A percentile compares a stretch with the other conserved stretches of the same genome.
These are phyloP conservation scores for Pyxicephalus adspersus DNA, from an alignment of 2,113 vertebrate genomes.

Conservation along the genomic window DNA sequence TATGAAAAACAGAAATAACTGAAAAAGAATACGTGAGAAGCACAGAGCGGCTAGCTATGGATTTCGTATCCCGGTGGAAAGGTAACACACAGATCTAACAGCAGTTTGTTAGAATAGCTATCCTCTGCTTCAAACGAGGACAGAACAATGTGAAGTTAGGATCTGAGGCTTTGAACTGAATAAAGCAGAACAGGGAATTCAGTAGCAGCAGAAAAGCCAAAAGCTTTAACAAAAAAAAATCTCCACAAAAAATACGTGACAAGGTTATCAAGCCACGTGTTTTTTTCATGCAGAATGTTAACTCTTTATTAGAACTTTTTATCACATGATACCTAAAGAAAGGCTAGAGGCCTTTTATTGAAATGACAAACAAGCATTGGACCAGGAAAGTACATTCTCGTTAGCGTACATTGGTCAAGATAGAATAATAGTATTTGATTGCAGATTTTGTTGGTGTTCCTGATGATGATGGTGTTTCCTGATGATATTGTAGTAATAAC, in stretches of 20 bases:
- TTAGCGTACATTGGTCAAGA: no score
- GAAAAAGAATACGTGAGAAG: constrained; percentile 46
- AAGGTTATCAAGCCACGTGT: constrained; percentile 49
- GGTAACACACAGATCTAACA: constrained; percentile 54
- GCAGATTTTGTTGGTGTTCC: no score
- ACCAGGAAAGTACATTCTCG: no score
- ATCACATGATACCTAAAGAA: no score
- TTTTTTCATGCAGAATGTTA: constrained; percentile 17
- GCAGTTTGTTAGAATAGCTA: constrained; percentile 53
- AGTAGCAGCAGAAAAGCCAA: constrained; percentile 52
- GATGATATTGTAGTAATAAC: no score
- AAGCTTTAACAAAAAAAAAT: constrained; percentile 50
- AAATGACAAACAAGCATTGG: no score
- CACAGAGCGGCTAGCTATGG: constrained; percentile 34
- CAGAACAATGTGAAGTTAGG: constrained; percentile 57
- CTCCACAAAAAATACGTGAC: constrained; percentile 46
- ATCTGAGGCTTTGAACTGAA: constrained; percentile 57
- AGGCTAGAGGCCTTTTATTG: no score
- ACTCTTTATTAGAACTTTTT: neutral
- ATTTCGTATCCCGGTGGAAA: constrained; percentile 54
- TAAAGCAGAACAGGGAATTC: constrained; percentile 54
- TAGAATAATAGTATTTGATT: no score
- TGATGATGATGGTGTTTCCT: no score
- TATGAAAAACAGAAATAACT: constrained; percentile 30
- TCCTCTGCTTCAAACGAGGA: constrained; percentile 50